Base-by-base conservation (phyloP, 1,140 invertebrate species). In the Venturia canescens region DNA sequence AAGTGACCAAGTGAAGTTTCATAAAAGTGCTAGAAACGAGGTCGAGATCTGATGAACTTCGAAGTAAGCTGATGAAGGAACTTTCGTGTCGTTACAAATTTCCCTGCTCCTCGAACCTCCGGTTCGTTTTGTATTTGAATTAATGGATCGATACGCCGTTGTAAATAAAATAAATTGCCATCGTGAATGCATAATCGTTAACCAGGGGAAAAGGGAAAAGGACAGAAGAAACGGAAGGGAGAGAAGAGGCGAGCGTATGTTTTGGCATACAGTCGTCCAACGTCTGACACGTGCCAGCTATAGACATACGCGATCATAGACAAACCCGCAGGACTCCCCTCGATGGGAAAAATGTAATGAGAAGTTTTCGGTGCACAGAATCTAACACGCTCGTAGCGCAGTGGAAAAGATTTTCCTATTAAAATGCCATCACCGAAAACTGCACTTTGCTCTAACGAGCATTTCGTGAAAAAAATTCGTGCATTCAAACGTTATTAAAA, bases 211-310 rank as follows among this genome's bases (percentile, higher is more conserved):
- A n/a, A n/a, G 11, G 53, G 21, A n/a, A n/a, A 48, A 16, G 44
- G 44, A 16, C 6, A 16, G 16, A 48, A 48, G 44, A 67, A 18
- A 29, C n/a, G n/a, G n/a, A n/a, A n/a, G n/a, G n/a, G n/a, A n/a
- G n/a, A n/a, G n/a, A n/a, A n/a, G n/a, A 69, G 29, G 66, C 13
- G 69, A 23, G 23, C 34, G 69, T 23, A 44, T 81, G 76, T 57
- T 53, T 81, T 71, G 80, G 67, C 80, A 71, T 31, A 81, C 31
- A 44, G n/a, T 71, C 50, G 48, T 50, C 77, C 75, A 75, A 81
- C 78, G 66, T n/a, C 38, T 26, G 71, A 79, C 80, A 81, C 80
- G 80, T 81, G 80, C 80, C 80, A n/a, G 27, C 70, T 71, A 38
- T 31, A 71, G 16, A 31, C 69, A 44, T 34, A 71, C 26, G 23